Conservation (phyloP, 2,888 invertebrate species). For the Eudasyphora cyanicolor region DNA sequence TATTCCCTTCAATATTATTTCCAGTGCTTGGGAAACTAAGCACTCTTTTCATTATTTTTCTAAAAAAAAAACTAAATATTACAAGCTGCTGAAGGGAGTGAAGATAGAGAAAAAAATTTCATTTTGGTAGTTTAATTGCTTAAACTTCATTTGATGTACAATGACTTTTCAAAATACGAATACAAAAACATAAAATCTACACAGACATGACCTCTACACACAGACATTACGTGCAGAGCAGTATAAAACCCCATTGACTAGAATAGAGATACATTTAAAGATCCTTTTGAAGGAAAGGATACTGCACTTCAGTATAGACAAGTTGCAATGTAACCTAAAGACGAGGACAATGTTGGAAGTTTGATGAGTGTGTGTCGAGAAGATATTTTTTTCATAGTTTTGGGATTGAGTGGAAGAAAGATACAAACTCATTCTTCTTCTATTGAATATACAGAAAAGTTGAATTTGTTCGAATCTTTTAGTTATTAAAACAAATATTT, state of each 20-base stretch:
- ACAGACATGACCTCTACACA: constrained; percentile 18
- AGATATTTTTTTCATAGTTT: too few species aligned
- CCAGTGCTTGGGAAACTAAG: background rate
- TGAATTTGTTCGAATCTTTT: too few species aligned
- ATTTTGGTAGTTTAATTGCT: constrained; percentile 50
- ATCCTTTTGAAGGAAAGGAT: background rate
- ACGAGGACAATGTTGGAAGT: too few species aligned
- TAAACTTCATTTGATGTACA: constrained; percentile 49
- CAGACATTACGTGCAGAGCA: constrained; percentile 13
- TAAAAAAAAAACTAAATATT: too few species aligned
- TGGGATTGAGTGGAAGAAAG: too few species aligned
- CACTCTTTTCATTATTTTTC: too few species aligned
- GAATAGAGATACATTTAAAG: background rate
- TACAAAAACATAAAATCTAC: constrained; percentile 23
- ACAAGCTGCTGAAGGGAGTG: background rate
- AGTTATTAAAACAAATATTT: too few species aligned
- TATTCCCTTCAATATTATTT: background rate
- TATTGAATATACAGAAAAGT: too few species aligned
- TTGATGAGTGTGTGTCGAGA: too few species aligned
- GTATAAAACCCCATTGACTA: background rate
- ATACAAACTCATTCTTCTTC: too few species aligned
- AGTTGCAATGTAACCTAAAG: too few species aligned
- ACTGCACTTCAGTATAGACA: background rate
- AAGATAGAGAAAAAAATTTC: background rate
- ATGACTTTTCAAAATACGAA: constrained; percentile 52